These are phyloP conservation scores for Drosophila acutilabella DNA, from an alignment of 2,888 invertebrate species.

Conservation along the genomic window DNA sequence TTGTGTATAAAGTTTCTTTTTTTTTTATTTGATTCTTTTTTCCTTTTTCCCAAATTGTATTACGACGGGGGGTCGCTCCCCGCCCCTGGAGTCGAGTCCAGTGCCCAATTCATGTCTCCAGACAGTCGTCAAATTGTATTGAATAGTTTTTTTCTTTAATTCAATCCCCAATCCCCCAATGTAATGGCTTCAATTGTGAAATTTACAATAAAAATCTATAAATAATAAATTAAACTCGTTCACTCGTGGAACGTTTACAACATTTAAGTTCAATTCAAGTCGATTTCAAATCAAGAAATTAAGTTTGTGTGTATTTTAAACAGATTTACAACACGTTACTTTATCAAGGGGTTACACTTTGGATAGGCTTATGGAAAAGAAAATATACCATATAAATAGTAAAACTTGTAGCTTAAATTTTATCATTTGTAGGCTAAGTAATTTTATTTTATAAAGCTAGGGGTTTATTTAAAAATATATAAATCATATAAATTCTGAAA, in stretches of 20 bases:
- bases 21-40: neutral
- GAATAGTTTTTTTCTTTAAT: slow-evolving; percentile 20
- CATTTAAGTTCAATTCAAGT: neutral
- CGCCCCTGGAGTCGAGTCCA: slow-evolving; percentile 21
- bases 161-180: slow-evolving; percentile 33
- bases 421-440: too few relatives aligned
- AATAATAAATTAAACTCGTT: slow-evolving; percentile 23
- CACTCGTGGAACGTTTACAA: slow-evolving; percentile 2
- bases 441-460: too few relatives aligned
- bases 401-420: too few relatives aligned
- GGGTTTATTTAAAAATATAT: too few relatives aligned
- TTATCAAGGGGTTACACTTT: too few relatives aligned
- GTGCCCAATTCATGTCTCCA: slow-evolving; percentile 42
- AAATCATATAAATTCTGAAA: too few relatives aligned
- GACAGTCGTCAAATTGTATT: slow-evolving; percentile 38
- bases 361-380: too few relatives aligned
- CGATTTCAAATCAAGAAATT: neutral
- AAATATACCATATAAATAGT: too few relatives aligned
- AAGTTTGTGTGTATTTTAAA: neutral
- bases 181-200: slow-evolving; percentile 48
- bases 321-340: neutral
- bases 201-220: slow-evolving; percentile 36
- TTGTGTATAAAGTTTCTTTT: slow-evolving; percentile 39
- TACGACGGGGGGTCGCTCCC: slow-evolving; percentile 31
- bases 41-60: slow-evolving; percentile 3